Base-by-base conservation (phyloP, 2,113 vertebrate genomes). In the Mirza zaza region DNA sequence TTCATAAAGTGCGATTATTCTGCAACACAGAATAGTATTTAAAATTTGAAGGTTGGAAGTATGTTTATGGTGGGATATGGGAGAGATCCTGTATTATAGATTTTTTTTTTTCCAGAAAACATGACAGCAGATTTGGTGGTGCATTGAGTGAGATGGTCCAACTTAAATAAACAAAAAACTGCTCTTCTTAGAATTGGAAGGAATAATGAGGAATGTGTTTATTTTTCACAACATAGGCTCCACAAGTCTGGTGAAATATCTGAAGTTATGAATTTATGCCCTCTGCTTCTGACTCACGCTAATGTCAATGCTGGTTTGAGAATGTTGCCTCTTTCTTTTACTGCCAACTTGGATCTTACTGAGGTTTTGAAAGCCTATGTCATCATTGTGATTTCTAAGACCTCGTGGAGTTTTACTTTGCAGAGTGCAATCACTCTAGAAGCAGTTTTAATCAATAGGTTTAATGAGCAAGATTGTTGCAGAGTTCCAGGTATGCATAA, bases 271-370 rank as follows among this genome's bases (percentile, higher is more conserved):
- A 83, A 36, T 68, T 57, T 20, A 59, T 42, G 32, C 2, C 18
- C 70, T 57, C 75, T 55, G 4, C 2, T 6, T 34, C n/a, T 8
- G 32, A 39, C 50, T 1, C 0, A 21, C 0, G 1, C 20, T 11
- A 2, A 1, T 57, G 1, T 1, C 0, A 1, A 21, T 61, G 48
- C 70, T 90, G 8, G 59, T 42, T 90, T 75, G 83, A 93, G 39
- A 42, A 63, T 48, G 32, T 34, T 71, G 13, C 32, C 52, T 34
- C 45, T 95, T 63, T 71, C 32, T 93, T 91, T 48, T 55, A 34
- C 57, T 93, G 63, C 96, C 93, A 94, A 55, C 0, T 27, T 81
- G 76, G 8, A 85, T 84, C 95, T 94, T 75, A 45, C 32, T 87
- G 39, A 90, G 21, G 48, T 86, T 8, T 57, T 71, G 21, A 91